Base-by-base conservation (phyloP, 2,888 invertebrate genomes). In the Drosophila hamatofila region DNA sequence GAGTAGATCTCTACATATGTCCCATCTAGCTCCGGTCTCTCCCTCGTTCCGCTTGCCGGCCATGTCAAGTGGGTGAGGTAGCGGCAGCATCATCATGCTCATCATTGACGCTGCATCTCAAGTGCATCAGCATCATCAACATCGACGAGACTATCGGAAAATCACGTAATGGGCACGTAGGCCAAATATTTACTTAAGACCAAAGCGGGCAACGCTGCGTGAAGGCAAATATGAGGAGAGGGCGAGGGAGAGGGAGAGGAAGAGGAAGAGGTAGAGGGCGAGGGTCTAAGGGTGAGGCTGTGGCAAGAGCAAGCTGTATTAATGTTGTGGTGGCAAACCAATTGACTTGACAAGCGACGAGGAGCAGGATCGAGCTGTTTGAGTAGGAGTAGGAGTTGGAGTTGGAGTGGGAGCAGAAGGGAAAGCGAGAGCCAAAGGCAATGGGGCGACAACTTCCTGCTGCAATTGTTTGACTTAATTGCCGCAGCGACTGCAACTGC, bases 121-220 rank as follows among this genome's bases (percentile, higher is more conserved):
- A 77, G 78, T 74, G 79, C 70, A 76, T 42, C 71, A 62, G 72
- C 67, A 49, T 54, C 42, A 56, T 35, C 60, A 44, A 51, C 75
- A 58, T 60, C 75, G 75, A 77, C 69, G 77, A 66, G 80, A 83
- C 85, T 87, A 83, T 83, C 78, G 83, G 88, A 72, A 86, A 85
- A 85, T 88, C 88, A 83, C 83, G 83, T 85, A 85, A 85, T 85
- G 80, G 85, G 88, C 85, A 85, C 85, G 85, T 88, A 86, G 78
- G 63, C 88, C 87, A 83, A 85, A 85, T 85, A 83, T 83, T 83
- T 83, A 87, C 83, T 87, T 87, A 83, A 83, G 84, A 69, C 71
- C 81, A 64, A 56, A 56, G 60, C 63, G 46, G 54, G 65, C 61
- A 35, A 60, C 56, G 52, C 60, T 44, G 55, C 41, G 46, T 46